Evolutionary conservation across 1,140 invertebrate genomes (phyloP).

Genomic region (Trinorchestia longiramus): DNA sequence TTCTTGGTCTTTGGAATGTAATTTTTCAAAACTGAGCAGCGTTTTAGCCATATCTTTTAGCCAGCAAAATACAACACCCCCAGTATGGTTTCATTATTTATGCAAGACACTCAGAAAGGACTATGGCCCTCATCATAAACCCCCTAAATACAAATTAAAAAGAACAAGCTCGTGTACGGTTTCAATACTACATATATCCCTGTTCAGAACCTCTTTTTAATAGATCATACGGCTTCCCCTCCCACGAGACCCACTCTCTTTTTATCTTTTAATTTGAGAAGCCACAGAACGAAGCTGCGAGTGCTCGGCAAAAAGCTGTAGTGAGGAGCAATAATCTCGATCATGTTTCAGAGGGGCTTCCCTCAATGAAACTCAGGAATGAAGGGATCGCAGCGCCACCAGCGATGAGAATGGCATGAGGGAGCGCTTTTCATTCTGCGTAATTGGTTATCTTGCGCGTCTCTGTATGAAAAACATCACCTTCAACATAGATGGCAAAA

Average conservation of each 20-base stretch:
- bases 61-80: neutral
- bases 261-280: slow-evolving; percentile 32
- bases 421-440: neutral
- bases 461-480: neutral
- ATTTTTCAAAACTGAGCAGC: neutral
- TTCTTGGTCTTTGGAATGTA: neutral
- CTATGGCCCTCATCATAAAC: neutral
- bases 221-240: neutral
- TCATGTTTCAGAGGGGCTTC: neutral
- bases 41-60: neutral
- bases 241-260: neutral
- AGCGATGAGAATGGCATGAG: neutral
- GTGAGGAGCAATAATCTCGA: slow-evolving; percentile 9
- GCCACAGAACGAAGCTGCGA: neutral
- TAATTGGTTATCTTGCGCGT: neutral
- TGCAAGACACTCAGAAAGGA: neutral
- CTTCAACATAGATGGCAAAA: neutral
- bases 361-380: slow-evolving; percentile 19
- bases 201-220: neutral
- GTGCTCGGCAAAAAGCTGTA: neutral
- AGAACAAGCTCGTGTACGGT: neutral
- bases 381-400: neutral
- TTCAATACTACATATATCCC: neutral
- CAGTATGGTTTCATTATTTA: neutral
- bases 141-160: neutral